Percentiles rank a stretch among this genome's conserved stretches.
These are phyloP conservation scores for Schizopygopsis malacanthus DNA, from an alignment of 2,797 vertebrate species.

Conservation along the genomic window DNA sequence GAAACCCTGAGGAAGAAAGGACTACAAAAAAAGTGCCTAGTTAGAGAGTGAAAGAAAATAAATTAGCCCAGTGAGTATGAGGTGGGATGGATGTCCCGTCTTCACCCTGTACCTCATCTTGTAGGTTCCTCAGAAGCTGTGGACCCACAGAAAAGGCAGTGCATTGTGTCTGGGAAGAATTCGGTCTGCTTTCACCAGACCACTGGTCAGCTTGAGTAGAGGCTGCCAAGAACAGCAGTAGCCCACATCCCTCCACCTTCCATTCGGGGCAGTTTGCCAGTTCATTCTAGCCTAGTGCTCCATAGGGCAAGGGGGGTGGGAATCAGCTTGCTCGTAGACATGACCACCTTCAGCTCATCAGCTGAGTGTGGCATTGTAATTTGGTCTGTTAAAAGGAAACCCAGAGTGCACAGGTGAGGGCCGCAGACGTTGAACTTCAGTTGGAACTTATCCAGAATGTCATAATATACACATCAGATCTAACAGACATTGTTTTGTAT, in stretches of 20 bases:
- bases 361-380: slow-evolving; percentile 43
- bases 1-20: slow-evolving; percentile 19
- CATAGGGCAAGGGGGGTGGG: slow-evolving; percentile 4
- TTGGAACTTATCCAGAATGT: slow-evolving; percentile 14
- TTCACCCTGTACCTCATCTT: neutral
- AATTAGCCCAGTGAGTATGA: neutral
- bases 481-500: neutral
- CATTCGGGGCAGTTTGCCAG: slow-evolving; percentile 26
- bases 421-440: neutral
- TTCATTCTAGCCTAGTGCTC: slow-evolving; percentile 8
- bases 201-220: slow-evolving; percentile 57
- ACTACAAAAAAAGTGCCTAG: neutral
- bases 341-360: slow-evolving; percentile 31
- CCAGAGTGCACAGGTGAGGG: slow-evolving; percentile 37
- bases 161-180: slow-evolving; percentile 31
- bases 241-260: slow-evolving; percentile 16
- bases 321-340: slow-evolving; percentile 31
- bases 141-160: neutral
- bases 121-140: slow-evolving; percentile 1
- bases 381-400: slow-evolving; percentile 24
- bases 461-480: slow-evolving; percentile 16
- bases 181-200: slow-evolving; percentile 50
- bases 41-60: slow-evolving; percentile 3
- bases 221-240: slow-evolving; percentile 19
- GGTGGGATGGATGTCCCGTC: neutral